Base-by-base conservation (phyloP, 2,797 vertebrate genomes). In the Parauchenoglanis punctatus region DNA sequence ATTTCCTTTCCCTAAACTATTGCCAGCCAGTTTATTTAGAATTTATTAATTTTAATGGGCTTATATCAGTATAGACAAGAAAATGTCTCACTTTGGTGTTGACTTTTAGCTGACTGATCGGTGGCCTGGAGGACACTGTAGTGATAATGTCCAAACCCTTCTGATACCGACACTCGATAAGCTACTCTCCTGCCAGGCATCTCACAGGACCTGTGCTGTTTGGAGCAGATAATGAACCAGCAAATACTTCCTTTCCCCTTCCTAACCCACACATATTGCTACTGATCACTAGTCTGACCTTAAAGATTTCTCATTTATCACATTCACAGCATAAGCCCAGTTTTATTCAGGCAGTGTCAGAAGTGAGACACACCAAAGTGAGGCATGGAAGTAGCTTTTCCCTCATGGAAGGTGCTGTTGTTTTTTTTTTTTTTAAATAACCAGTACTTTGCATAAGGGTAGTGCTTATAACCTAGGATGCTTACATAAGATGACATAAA, bases 211-310 rank as follows among this genome's bases (percentile, higher is more conserved):
- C n/a, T 86, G 77, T 86, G 87, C 90, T 89, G 84, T 84, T 89
- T 70, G 56, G 85, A 85, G 82, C 70, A 89, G 90, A 91, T 91
- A 91, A 91, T 90, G 87, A 91, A 89, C 88, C 81, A 83, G 89
- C 83, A 87, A 89, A 86, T 84, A 84, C 88, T 85, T 54, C 63
- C 68, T 63, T 77, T 86, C 82, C 85, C 86, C 81, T 87, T 84
- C 78, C 87, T 81, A 80, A 84, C 89, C 87, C 70, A 61, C 83
- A 91, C 86, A 89, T 91, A 87, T 83, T 89, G 86, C 86, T 85
- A 81, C 84, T 90, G 87, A 89, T 90, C 90, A 87, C 84, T 59
- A 75, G 81, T 86, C 76, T 91, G 89, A 91, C 90, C 90, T 91
- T 88, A 88, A 81, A 88, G 88, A 89, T 90, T 90, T 87, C 89